Conservation (phyloP, 2,113 vertebrate species). For the Haliaeetus leucogaster region DNA sequence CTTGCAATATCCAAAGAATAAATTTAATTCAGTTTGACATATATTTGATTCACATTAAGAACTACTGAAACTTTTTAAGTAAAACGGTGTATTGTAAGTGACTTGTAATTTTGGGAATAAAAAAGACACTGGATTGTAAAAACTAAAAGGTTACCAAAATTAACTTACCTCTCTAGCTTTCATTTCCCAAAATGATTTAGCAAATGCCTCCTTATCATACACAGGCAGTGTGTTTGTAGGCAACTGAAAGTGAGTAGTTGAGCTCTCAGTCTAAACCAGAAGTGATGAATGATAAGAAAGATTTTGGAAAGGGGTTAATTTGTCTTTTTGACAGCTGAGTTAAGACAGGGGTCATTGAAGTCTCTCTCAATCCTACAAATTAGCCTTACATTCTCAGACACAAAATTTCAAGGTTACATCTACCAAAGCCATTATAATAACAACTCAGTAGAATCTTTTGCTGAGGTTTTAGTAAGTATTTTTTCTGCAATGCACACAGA, state of each 20-base stretch:
- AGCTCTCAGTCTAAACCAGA: conserved; percentile 35
- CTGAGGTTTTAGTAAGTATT: not conserved
- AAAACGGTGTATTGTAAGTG: not conserved
- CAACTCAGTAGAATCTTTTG: not conserved
- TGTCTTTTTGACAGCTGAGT: conserved; percentile 67
- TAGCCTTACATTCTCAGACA: not conserved
- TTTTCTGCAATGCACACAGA: not conserved
- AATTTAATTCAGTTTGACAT: not conserved
- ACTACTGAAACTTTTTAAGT: not conserved
- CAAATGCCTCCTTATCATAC: not conserved
- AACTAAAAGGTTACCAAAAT: not conserved
- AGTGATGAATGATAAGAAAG: conserved; percentile 68
- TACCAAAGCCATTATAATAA: not conserved
- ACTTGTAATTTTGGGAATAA: not conserved
- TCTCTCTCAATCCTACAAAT: conserved; percentile 34
- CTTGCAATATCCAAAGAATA: not conserved
- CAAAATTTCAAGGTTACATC: conserved; percentile 36
- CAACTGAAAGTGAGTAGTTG: conserved; percentile 1
- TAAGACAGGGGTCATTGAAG: conserved; percentile 53
- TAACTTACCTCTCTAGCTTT: not conserved
- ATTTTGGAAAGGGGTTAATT: conserved; percentile 59
- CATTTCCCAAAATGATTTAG: not conserved
- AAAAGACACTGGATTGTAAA: not conserved
- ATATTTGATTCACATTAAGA: not conserved
- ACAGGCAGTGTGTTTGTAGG: not conserved